These are phyloP conservation scores for Pollenia griseotomentosa DNA, from an alignment of 2,888 invertebrate genomes.

Conservation along the genomic window DNA sequence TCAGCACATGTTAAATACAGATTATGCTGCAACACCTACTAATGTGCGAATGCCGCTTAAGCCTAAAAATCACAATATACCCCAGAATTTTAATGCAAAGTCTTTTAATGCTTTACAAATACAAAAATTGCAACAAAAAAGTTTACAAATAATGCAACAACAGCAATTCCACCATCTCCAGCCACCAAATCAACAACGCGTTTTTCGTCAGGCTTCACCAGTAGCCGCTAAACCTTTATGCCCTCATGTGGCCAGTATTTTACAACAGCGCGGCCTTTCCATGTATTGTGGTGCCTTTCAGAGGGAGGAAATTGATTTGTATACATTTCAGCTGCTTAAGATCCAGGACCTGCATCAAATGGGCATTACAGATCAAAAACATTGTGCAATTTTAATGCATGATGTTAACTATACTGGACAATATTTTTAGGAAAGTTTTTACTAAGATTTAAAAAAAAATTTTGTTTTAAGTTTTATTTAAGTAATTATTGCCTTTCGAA, in stretches of 20 bases:
- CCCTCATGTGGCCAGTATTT: conserved; percentile 52
- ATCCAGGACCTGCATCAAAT: conserved; percentile 77
- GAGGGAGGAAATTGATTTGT: conserved; percentile 79
- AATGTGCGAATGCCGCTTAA: conserved; percentile 58
- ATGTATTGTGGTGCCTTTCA: conserved; percentile 78
- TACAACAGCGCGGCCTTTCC: conserved; percentile 73
- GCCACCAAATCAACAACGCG: background rate
- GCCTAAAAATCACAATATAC: conserved; percentile 39
- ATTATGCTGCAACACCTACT: conserved; percentile 50
- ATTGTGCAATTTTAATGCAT: conserved; percentile 68
- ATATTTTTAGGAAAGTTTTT: conserved; percentile 27
- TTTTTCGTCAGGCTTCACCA: conserved; percentile 60
- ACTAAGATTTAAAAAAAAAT: background rate
- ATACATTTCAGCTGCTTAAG: conserved; percentile 76
- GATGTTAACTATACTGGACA: conserved; percentile 42
- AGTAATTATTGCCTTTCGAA: conserved; percentile 8
- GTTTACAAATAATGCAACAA: conserved; percentile 14
- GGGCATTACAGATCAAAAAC: conserved; percentile 77
- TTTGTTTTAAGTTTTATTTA: conserved; percentile 16
- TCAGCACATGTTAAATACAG: background rate
- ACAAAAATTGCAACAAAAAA: conserved; percentile 43
- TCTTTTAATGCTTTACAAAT: background rate
- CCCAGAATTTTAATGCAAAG: conserved; percentile 33
- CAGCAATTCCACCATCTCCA: background rate
- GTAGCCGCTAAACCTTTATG: conserved; percentile 55